Conservation (phyloP, 2,113 vertebrate genomes). For the rat (Rattus norvegicus) region DNA sequence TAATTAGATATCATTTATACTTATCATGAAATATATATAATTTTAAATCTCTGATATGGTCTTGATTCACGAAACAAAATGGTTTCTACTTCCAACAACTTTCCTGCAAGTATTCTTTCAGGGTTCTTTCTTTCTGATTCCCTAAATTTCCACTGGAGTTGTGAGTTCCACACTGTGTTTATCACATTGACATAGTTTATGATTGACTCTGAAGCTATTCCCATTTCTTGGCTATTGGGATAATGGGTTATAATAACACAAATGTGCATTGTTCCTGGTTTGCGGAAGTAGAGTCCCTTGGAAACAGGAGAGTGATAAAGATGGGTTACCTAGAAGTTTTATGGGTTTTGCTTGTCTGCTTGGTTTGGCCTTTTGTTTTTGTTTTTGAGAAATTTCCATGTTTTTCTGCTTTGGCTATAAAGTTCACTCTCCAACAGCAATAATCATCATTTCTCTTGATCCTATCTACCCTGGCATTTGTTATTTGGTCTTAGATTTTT, state of each 20-base stretch:
- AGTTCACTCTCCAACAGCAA: background rate
- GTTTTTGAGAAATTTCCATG: background rate
- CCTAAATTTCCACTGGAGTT: background rate
- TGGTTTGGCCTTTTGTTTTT: background rate
- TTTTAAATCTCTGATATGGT: background rate
- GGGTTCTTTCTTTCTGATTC: background rate
- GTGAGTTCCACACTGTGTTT: background rate
- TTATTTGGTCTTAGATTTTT: background rate
- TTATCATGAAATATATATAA: background rate
- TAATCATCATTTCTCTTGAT: background rate
- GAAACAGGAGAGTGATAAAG: background rate
- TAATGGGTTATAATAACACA: too few species aligned
- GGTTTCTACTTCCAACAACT: too few species aligned
- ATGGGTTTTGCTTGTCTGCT: background rate
- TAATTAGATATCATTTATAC: background rate
- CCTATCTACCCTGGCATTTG: background rate
- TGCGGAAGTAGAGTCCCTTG: background rate
- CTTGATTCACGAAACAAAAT: background rate
- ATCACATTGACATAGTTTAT: background rate
- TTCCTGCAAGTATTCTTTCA: background rate
- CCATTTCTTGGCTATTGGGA: background rate
- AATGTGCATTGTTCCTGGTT: background rate
- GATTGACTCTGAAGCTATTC: background rate
- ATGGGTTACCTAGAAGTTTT: background rate
- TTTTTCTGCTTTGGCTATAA: background rate